A percentile compares a stretch with the other conserved stretches of the same genome.
phyloP scores from a whole-genome alignment of 1,140 invertebrate species.

The Conopomorpha cramerella region DNA sequence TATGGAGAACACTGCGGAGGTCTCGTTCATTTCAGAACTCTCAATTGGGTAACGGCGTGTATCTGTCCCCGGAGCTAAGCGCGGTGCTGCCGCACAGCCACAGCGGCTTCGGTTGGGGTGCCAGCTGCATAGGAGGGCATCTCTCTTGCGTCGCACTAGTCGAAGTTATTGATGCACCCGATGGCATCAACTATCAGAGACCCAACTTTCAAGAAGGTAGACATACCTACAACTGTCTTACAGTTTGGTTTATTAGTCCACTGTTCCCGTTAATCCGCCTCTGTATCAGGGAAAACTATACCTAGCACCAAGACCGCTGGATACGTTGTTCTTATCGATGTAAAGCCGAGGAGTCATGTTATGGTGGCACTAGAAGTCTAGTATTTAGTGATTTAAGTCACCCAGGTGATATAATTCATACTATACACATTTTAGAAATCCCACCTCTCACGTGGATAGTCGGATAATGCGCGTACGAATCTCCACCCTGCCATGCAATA shows the following conservation, averaged over 20 bases:
- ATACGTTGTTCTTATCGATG: no score
- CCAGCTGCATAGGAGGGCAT: constrained; percentile 71
- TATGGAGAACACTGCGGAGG: no score
- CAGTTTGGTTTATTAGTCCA: no score
- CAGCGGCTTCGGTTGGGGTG: constrained; percentile 72
- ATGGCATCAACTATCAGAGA: constrained; percentile 60
- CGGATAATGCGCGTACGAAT: no score
- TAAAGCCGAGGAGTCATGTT: background rate
- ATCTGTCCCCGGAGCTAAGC: constrained; percentile 74
- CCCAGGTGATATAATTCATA: no score
- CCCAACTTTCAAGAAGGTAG: constrained; percentile 35
- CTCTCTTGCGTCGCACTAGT: constrained; percentile 79
- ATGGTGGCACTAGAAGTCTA: background rate
- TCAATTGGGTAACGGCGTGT: constrained; percentile 76
- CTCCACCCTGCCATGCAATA: no score
- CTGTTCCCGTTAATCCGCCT: no score
- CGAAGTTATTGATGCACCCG: constrained; percentile 75
- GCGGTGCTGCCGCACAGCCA: constrained; percentile 73
- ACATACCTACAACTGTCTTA: no score
- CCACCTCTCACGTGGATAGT: no score
- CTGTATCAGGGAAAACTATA: no score
- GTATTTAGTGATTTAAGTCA: background rate
- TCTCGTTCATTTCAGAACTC: constrained; percentile 68
- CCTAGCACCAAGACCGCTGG: no score
- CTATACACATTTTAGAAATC: no score